These are phyloP conservation scores for Agelas oroides DNA, from an alignment of 37 sponge, comb jelly and placozoan genomes.

Conservation along the genomic window DNA sequence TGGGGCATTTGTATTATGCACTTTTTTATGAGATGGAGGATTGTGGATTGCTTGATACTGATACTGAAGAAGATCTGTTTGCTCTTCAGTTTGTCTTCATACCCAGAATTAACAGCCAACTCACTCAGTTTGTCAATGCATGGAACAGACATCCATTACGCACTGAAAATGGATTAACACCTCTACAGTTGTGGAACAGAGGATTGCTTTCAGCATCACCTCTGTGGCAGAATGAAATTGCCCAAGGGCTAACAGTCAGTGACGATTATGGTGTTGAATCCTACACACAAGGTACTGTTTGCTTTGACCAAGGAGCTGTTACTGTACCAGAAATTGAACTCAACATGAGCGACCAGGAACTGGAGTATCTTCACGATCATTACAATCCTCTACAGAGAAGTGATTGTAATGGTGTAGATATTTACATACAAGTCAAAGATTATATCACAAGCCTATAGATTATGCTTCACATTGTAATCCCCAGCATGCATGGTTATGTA, in stretches of 20 bases:
- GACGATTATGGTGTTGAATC: constrained; percentile 3
- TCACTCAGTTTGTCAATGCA: constrained; percentile 8
- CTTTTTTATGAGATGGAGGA: constrained; percentile 48
- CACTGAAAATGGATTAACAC: too few species aligned
- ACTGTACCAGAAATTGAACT: background rate
- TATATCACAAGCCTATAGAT: background rate
- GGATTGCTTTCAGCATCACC: too few species aligned
- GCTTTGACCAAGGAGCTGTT: background rate
- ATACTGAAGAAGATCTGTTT: background rate
- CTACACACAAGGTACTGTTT: background rate
- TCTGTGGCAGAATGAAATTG: too few species aligned
- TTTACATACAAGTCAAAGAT: background rate
- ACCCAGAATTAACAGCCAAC: constrained; percentile 32
- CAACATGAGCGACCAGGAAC: background rate
- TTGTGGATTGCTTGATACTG: background rate
- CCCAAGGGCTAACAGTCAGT: background rate
- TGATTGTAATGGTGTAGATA: constrained; percentile 8
- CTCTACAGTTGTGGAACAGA: too few species aligned
- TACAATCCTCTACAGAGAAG: constrained; percentile 13
- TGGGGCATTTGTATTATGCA: constrained; percentile 21
- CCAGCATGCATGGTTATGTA: background rate
- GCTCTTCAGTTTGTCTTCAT: constrained; percentile 54
- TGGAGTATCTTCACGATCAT: background rate
- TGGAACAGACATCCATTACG: constrained; percentile 38
- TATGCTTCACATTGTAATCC: background rate